Evolutionary conservation across 1,140 invertebrate genomes (phyloP).

Genomic region (Drosophila virilis): DNA sequence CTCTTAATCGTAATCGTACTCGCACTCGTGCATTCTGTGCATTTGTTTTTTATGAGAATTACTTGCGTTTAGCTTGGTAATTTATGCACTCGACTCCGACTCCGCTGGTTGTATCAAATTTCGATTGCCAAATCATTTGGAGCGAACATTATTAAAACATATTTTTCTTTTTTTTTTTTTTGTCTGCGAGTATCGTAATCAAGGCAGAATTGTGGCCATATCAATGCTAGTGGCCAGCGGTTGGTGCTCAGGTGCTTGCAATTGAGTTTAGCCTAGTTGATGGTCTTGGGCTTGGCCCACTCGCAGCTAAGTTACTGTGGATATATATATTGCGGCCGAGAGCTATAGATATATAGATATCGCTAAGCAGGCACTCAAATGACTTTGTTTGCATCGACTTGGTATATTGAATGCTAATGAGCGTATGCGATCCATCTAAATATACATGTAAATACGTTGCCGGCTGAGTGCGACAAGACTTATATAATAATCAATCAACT

Average conservation of each 20-base stretch:
- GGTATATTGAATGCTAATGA: conserved; percentile 30
- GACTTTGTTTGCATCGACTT: conserved; percentile 2
- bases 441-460: neutral
- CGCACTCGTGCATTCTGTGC: conserved; percentile 29
- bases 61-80: conserved; percentile 52
- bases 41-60: conserved; percentile 50
- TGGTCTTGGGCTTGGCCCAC: conserved; percentile 45
- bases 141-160: conserved; percentile 63
- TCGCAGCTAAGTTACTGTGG: neutral
- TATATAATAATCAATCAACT: conserved; percentile 1
- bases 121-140: conserved; percentile 65
- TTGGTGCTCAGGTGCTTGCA: conserved; percentile 32
- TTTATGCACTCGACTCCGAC: conserved; percentile 49
- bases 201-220: conserved; percentile 50
- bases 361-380: neutral
- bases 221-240: conserved; percentile 8
- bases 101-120: conserved; percentile 49
- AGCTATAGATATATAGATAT: conserved; percentile 19
- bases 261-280: conserved; percentile 37
- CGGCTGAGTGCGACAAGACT: neutral
- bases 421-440: conserved; percentile 23
- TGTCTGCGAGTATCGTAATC: conserved; percentile 61
- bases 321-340: conserved; percentile 7
- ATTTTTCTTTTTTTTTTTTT: conserved; percentile 7
- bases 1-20: conserved; percentile 27